Evolutionary conservation across 1,140 invertebrate species (phyloP).

Genomic region (Drosophila mauritiana): DNA sequence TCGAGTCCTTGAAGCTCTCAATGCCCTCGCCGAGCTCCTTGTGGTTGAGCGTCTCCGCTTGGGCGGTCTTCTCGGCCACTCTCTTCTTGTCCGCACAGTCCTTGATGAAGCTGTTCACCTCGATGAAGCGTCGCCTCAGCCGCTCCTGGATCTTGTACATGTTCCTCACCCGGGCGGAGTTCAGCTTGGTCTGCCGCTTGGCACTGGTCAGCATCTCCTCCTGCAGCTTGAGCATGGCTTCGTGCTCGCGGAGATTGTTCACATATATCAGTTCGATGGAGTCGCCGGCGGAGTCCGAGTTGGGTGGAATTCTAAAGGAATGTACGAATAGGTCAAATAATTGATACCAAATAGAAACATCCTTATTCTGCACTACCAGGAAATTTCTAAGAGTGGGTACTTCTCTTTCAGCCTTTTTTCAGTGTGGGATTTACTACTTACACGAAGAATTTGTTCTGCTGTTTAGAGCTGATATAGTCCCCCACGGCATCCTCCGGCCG

Average conservation of each 20-base stretch:
- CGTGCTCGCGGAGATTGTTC: conserved; percentile 74
- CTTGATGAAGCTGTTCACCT: conserved; percentile 81
- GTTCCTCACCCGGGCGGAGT: conserved; percentile 58
- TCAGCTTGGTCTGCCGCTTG: conserved; percentile 55
- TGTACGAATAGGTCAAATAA: no score
- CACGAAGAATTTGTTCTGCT: conserved; percentile 74
- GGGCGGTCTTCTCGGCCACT: conserved; percentile 61
- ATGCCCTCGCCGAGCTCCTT: conserved; percentile 65
- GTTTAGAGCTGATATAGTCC: conserved; percentile 70
- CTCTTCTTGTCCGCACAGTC: conserved; percentile 75
- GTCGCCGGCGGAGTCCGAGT: conserved; percentile 69
- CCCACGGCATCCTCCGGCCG: conserved; percentile 76
- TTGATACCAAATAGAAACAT: no score
- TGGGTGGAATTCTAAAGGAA: conserved; percentile 67
- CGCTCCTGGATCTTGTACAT: conserved; percentile 72
- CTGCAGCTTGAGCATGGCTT: conserved; percentile 68
- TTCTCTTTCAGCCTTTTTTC: background rate
- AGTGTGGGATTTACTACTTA: conserved; percentile 33
- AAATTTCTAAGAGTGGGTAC: no score
- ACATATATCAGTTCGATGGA: conserved; percentile 75
- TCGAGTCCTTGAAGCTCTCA: conserved; percentile 52
- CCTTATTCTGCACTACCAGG: no score
- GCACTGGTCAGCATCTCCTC: conserved; percentile 66
- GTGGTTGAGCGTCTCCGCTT: conserved; percentile 52
- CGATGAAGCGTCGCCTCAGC: conserved; percentile 75